These are phyloP conservation scores for Teleopsis dalmanni DNA, from an alignment of 1,140 invertebrate species.

Conservation along the genomic window DNA sequence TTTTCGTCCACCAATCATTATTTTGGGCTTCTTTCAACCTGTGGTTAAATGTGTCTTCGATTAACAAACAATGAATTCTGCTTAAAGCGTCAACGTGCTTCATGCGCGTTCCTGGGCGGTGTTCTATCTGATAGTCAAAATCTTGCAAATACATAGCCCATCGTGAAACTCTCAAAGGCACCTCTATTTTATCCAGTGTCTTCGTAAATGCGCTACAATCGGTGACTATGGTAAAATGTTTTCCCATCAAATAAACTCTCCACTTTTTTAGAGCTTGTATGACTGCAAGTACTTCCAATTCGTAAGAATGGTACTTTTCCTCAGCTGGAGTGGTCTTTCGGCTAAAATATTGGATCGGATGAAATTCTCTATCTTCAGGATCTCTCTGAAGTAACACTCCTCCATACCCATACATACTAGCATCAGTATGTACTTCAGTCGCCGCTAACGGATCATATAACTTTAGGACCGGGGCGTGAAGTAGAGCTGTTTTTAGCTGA, in stretches of 20 bases:
- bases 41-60: not conserved
- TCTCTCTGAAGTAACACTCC: constrained; percentile 25
- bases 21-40: not conserved
- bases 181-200: constrained; percentile 5
- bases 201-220: constrained; percentile 27
- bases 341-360: constrained; percentile 30
- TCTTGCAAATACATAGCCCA: constrained; percentile 8
- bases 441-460: constrained; percentile 16
- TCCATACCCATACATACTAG: constrained; percentile 22
- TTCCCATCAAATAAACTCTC: constrained; percentile 7
- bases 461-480: constrained; percentile 27
- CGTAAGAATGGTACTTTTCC: constrained; percentile 16
- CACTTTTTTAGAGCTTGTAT: constrained; percentile 10
- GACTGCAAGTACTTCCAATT: constrained; percentile 22
- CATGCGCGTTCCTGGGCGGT: constrained; percentile 2
- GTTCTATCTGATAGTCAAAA: constrained; percentile 29
- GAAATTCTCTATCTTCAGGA: constrained; percentile 18
- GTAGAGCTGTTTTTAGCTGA: constrained; percentile 5
- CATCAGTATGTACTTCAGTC: constrained; percentile 38
- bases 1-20: not conserved
- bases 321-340: constrained; percentile 18
- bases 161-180: constrained; percentile 1
- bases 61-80: constrained; percentile 21
- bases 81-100: constrained; percentile 21
- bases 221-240: constrained; percentile 10